Evolutionary conservation across 2,888 invertebrate species (phyloP).

Genomic region (Nudaria mundana): DNA sequence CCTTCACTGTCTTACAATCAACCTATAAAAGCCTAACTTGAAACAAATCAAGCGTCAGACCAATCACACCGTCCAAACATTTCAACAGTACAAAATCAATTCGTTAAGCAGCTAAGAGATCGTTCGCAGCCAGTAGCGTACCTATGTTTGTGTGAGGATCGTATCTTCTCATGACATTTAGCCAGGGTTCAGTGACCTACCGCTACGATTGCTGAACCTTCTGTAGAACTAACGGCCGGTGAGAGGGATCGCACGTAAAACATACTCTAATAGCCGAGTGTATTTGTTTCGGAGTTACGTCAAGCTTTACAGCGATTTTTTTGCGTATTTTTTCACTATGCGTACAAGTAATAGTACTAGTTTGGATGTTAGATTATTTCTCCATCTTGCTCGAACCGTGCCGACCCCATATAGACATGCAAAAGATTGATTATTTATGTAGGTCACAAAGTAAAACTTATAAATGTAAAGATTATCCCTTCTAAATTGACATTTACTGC

Average conservation of each 20-base stretch:
- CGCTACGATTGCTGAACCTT: slow-evolving; percentile 9
- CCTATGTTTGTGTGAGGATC: not conserved
- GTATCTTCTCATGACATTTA: slow-evolving; percentile 44
- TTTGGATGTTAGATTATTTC: too few species aligned
- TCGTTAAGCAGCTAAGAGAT: slow-evolving; percentile 2
- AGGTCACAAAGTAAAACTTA: too few species aligned
- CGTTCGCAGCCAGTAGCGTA: slow-evolving; percentile 3
- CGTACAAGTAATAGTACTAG: too few species aligned
- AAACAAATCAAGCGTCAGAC: not conserved
- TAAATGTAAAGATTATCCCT: too few species aligned
- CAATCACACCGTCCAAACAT: slow-evolving; percentile 3
- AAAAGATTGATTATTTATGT: too few species aligned
- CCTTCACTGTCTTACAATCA: not conserved
- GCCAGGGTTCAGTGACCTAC: slow-evolving; percentile 25
- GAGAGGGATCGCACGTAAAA: slow-evolving; percentile 2
- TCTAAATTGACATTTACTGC: too few species aligned
- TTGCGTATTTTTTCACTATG: too few species aligned
- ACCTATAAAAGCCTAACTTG: not conserved
- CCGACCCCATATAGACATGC: too few species aligned
- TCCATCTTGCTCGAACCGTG: too few species aligned
- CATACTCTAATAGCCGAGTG: too few species aligned
- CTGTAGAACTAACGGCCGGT: slow-evolving; percentile 5
- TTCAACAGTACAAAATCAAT: slow-evolving; percentile 5
- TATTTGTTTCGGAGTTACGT: too few species aligned
- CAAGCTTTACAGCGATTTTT: too few species aligned